A percentile compares a stretch with the other conserved stretches of the same genome.
Conservation (phyloP, 2,888 invertebrate genomes). For the Mythimna impura region DNA sequence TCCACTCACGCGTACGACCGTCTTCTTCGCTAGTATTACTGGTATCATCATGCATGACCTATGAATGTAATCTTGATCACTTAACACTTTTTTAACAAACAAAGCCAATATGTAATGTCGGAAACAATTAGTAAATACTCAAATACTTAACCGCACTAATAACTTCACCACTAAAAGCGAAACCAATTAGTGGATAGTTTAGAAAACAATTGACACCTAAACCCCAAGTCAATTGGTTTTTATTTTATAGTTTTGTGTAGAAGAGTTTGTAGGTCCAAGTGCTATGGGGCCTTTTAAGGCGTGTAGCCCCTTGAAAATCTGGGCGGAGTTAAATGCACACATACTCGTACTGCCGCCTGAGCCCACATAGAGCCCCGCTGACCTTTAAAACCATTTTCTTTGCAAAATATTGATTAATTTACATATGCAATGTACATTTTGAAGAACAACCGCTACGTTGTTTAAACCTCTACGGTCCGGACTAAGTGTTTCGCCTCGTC, state of each 20-base stretch:
- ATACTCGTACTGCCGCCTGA: no score
- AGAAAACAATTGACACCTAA: constrained; percentile 47
- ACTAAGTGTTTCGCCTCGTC: no score
- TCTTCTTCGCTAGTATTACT: no score
- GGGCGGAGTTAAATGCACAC: no score
- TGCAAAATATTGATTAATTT: no score
- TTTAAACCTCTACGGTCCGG: no score
- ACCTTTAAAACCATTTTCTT: no score
- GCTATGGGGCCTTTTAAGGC: background rate
- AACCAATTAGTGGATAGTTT: constrained; percentile 22
- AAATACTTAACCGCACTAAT: constrained; percentile 24
- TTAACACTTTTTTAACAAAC: background rate
- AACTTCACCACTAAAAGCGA: constrained; percentile 35
- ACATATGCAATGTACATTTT: no score
- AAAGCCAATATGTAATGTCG: constrained; percentile 4
- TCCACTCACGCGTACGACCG: no score
- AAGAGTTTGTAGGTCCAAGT: background rate
- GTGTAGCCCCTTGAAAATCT: no score
- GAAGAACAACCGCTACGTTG: no score
- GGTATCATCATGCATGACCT: background rate
- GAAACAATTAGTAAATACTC: background rate
- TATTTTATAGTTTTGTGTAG: constrained; percentile 12
- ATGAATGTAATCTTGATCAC: constrained; percentile 9
- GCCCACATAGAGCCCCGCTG: no score
- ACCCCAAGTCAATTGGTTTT: constrained; percentile 26